Conservation (phyloP, 1,140 invertebrate genomes). For the Hermatobates lingyangjiaoensis region DNA sequence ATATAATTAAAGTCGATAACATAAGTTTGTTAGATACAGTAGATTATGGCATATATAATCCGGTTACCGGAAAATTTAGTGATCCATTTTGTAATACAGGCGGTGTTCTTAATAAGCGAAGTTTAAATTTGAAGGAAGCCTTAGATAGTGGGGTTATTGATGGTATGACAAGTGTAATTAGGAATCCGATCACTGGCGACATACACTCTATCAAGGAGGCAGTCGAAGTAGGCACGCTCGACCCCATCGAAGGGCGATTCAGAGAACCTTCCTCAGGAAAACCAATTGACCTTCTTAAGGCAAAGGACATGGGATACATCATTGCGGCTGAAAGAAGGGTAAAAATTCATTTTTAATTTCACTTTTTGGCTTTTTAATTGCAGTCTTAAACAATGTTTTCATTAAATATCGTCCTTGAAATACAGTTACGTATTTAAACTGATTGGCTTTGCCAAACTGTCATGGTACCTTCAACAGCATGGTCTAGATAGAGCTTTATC, state of each 20-base stretch:
- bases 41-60: slow-evolving; percentile 64
- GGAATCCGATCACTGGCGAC: slow-evolving; percentile 52
- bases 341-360: too few species aligned
- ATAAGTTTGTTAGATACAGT: slow-evolving; percentile 65
- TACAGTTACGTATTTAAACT: too few species aligned
- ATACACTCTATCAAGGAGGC: slow-evolving; percentile 60
- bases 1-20: slow-evolving; percentile 51
- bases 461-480: too few species aligned
- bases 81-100: slow-evolving; percentile 52
- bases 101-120: slow-evolving; percentile 41
- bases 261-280: slow-evolving; percentile 39
- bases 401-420: too few species aligned
- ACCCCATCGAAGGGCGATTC: slow-evolving; percentile 49
- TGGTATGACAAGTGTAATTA: slow-evolving; percentile 62
- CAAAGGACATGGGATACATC: slow-evolving; percentile 65
- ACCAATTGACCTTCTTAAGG: slow-evolving; percentile 65
- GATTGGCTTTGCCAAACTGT: too few species aligned
- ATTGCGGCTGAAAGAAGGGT: slow-evolving; percentile 80
- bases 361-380: too few species aligned
- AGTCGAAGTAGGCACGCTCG: slow-evolving; percentile 53
- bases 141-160: slow-evolving; percentile 61
- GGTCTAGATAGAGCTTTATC: too few species aligned
- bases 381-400: too few species aligned
- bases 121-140: slow-evolving; percentile 53
- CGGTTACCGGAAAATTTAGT: slow-evolving; percentile 50